Evolutionary conservation across 2,797 vertebrate species (phyloP).

Genomic region (Mareca penelope): DNA sequence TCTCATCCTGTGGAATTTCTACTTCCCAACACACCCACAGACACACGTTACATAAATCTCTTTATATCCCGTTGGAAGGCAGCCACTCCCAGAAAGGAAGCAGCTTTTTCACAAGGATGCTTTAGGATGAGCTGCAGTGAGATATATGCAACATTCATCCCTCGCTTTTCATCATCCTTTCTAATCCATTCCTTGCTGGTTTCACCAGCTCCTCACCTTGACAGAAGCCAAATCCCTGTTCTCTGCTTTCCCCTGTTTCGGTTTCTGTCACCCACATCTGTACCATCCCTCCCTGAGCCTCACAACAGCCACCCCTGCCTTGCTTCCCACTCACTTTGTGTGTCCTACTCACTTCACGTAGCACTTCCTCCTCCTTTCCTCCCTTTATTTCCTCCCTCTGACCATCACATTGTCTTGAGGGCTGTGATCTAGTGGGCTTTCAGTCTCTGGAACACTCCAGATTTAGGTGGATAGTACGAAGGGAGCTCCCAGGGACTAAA

Average conservation of each 20-base stretch:
- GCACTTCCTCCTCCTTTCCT: not conserved
- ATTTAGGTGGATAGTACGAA: not conserved
- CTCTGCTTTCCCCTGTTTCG: not conserved
- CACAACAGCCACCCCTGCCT: not conserved
- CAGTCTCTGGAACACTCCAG: not conserved
- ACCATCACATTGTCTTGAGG: not conserved
- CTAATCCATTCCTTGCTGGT: not conserved
- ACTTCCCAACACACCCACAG: not conserved
- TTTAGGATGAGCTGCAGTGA: not conserved
- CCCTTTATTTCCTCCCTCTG: not conserved
- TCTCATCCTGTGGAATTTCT: conserved; percentile 1
- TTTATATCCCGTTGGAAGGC: not conserved
- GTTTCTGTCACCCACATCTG: too few species aligned
- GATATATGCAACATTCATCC: not conserved
- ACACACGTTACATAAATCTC: not conserved
- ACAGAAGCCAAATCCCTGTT: not conserved
- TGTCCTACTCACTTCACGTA: not conserved
- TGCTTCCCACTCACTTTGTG: not conserved
- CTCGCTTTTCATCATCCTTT: not conserved
- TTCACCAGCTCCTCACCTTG: not conserved
- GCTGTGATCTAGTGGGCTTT: not conserved
- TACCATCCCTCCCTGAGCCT: not conserved
- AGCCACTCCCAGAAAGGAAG: not conserved
- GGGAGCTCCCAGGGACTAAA: not conserved
- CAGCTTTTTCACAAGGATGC: not conserved